Conservation (phyloP, 2,113 vertebrate species). For the Stegostoma tigrinum region DNA sequence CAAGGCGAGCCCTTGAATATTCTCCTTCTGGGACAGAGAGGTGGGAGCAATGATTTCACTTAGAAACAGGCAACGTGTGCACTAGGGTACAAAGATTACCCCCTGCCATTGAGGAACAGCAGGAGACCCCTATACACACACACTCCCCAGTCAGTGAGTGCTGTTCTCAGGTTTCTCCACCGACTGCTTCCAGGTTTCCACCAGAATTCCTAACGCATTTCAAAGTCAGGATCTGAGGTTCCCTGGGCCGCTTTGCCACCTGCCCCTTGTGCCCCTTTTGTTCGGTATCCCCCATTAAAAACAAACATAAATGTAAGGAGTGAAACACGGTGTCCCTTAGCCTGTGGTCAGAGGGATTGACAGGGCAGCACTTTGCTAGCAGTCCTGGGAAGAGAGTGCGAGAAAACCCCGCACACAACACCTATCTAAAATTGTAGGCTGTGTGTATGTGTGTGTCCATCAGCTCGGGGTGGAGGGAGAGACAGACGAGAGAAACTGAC, state of each 20-base stretch:
- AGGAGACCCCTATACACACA: no score
- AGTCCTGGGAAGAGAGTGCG: background rate
- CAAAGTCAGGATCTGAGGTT: background rate
- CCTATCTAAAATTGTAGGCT: background rate
- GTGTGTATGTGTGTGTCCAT: background rate
- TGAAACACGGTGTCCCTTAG: background rate
- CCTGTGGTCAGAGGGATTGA: background rate
- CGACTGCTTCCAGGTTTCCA: background rate
- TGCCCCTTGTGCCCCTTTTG: background rate
- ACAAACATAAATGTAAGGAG: no score
- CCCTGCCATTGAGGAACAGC: no score
- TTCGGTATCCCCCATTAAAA: no score
- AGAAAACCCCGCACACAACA: background rate
- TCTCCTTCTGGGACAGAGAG: no score
- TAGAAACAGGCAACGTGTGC: background rate
- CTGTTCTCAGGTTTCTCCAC: no score
- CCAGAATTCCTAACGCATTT: background rate
- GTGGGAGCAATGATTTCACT: no score
- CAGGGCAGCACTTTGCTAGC: background rate
- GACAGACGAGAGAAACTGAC: background rate
- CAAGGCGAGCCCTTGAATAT: no score
- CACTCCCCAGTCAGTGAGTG: no score
- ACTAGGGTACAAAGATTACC: no score
- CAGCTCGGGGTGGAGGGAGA: background rate
- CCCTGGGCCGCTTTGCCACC: background rate